A percentile compares a stretch with the other conserved stretches of the same genome.
Conservation (phyloP, 2,113 vertebrate genomes). For the Stegastes partitus region DNA sequence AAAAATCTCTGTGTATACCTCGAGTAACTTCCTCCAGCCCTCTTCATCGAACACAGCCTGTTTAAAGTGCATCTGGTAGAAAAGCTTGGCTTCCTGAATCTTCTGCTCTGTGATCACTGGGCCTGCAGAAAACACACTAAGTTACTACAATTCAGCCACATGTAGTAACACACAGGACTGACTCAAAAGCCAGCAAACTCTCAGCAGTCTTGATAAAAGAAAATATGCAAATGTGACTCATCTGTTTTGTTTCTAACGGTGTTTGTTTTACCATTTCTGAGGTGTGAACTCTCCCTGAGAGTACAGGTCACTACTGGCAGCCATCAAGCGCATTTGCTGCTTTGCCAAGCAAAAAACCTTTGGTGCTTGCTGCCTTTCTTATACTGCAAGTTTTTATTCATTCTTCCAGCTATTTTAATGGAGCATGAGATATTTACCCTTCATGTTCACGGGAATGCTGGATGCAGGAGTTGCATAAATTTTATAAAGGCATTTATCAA, state of each 20-base stretch:
- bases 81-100: constrained; percentile 85
- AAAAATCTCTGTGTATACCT: constrained; percentile 61
- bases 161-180: neutral
- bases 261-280: too few relatives aligned
- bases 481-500: too few relatives aligned
- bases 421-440: too few relatives aligned
- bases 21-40: constrained; percentile 84
- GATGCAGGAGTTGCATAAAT: too few relatives aligned
- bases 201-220: neutral
- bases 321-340: too few relatives aligned
- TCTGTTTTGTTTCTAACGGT: neutral
- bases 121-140: constrained; percentile 61
- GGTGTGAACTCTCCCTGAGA: too few relatives aligned
- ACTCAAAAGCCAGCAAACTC: neutral
- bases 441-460: too few relatives aligned
- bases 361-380: too few relatives aligned
- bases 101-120: constrained; percentile 85
- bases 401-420: too few relatives aligned
- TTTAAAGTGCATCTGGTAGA: constrained; percentile 85
- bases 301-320: too few relatives aligned
- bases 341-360: too few relatives aligned
- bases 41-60: constrained; percentile 84
- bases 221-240: neutral
- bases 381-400: too few relatives aligned
- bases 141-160: neutral